Conservation (phyloP, 2,797 vertebrate species). For the Pantherophis vulpinus region DNA sequence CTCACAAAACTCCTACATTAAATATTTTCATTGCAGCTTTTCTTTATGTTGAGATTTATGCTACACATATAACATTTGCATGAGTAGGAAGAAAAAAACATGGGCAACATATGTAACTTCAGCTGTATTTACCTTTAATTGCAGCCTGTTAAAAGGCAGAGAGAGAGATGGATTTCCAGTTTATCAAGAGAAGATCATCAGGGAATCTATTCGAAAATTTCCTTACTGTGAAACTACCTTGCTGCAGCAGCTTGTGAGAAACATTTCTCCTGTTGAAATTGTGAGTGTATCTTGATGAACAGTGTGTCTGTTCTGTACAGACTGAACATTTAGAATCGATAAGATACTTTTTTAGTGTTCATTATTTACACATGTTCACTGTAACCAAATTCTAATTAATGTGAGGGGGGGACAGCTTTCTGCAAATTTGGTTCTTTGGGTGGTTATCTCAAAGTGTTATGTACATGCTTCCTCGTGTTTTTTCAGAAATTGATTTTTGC, state of each 20-base stretch:
- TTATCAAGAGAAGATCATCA: conserved; percentile 92
- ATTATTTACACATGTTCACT: not conserved
- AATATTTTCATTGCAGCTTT: not conserved
- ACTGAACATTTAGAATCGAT: not conserved
- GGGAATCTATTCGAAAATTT: conserved; percentile 95
- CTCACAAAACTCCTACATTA: not conserved
- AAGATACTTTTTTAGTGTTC: not conserved
- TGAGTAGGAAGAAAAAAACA: not conserved
- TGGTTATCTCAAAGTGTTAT: not conserved
- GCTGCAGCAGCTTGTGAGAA: conserved; percentile 96
- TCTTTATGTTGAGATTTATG: not conserved
- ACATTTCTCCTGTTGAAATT: conserved; percentile 94
- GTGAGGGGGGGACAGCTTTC: not conserved
- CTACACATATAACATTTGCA: not conserved
- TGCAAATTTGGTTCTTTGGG: not conserved
- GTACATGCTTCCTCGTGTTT: not conserved
- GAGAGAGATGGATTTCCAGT: conserved; percentile 89
- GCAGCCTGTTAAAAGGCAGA: conserved; percentile 90
- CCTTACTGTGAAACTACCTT: conserved; percentile 92
- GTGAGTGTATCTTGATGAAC: conserved; percentile 74
- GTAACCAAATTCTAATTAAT: not conserved
- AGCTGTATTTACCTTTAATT: conserved; percentile 19
- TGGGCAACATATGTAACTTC: not conserved
- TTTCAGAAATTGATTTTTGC: not conserved
- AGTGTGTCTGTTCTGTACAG: not conserved